Evolutionary conservation across 2,113 vertebrate species (phyloP).

Genomic region (Sisor rabdophorus): DNA sequence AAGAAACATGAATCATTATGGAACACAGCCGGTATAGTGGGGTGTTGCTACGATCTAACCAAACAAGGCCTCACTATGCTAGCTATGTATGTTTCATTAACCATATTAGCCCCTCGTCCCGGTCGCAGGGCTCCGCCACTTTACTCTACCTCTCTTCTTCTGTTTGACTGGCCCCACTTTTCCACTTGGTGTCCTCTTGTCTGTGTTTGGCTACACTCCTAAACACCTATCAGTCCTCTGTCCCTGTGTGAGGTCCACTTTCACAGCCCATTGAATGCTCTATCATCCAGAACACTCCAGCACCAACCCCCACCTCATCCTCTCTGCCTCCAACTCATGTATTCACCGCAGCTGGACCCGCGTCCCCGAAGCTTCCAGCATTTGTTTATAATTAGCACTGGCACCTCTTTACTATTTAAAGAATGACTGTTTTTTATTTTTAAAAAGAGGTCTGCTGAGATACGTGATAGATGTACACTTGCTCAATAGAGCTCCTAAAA

Average conservation of each 20-base stretch:
- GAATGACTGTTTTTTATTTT: conserved; percentile 69
- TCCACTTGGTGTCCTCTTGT: conserved; percentile 45
- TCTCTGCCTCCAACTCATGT: conserved; percentile 8
- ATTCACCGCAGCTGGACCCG: conserved; percentile 50
- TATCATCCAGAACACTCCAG: conserved; percentile 64
- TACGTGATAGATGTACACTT: conserved; percentile 38
- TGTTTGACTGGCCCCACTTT: conserved; percentile 25
- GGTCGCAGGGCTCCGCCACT: not conserved
- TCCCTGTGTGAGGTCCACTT: conserved; percentile 60
- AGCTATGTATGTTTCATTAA: too few relatives aligned
- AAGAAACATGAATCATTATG: not conserved
- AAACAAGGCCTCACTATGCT: not conserved
- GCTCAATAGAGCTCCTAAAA: conserved; percentile 26
- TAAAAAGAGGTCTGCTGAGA: conserved; percentile 61
- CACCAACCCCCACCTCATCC: not conserved
- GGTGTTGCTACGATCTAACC: not conserved
- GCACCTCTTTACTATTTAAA: conserved; percentile 73
- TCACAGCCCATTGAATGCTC: conserved; percentile 67
- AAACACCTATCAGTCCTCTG: conserved; percentile 55
- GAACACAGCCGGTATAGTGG: not conserved
- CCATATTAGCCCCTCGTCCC: too few relatives aligned
- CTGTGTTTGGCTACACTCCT: conserved; percentile 40
- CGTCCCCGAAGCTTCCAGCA: conserved; percentile 66
- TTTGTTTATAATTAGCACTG: conserved; percentile 79
- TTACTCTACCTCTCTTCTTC: conserved; percentile 23